Evolutionary conservation across 2,797 vertebrate species (phyloP).

Genomic region (Tangara arthus): DNA sequence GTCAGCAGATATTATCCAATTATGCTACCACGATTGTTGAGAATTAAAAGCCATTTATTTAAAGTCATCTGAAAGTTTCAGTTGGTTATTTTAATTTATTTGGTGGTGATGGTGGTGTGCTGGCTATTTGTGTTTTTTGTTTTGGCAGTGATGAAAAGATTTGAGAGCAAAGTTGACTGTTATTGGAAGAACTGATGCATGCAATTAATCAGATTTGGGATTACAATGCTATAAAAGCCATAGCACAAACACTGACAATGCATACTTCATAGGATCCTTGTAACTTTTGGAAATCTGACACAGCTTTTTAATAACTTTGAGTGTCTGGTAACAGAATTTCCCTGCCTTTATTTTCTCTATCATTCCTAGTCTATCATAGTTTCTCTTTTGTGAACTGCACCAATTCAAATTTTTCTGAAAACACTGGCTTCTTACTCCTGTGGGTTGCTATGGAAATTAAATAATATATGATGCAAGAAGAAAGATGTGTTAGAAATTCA

Average conservation of each 20-base stretch:
- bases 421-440: not conserved
- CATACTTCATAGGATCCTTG: not conserved
- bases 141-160: not conserved
- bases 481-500: not conserved
- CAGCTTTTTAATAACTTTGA: not conserved
- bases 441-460: constrained; percentile 35
- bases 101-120: not conserved
- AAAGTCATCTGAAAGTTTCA: not conserved
- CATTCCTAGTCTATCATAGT: not conserved
- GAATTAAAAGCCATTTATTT: not conserved
- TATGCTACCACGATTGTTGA: not conserved
- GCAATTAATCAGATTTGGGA: not conserved
- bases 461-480: not conserved
- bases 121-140: not conserved
- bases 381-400: not conserved
- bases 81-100: not conserved
- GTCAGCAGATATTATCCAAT: not conserved
- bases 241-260: not conserved
- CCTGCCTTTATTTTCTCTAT: not conserved
- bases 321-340: not conserved
- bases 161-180: not conserved
- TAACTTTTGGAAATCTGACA: not conserved
- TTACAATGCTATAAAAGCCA: not conserved
- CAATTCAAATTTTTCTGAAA: not conserved
- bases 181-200: not conserved